These are phyloP conservation scores for Helicoverpa zea DNA, from an alignment of 1,140 invertebrate genomes.

Conservation along the genomic window DNA sequence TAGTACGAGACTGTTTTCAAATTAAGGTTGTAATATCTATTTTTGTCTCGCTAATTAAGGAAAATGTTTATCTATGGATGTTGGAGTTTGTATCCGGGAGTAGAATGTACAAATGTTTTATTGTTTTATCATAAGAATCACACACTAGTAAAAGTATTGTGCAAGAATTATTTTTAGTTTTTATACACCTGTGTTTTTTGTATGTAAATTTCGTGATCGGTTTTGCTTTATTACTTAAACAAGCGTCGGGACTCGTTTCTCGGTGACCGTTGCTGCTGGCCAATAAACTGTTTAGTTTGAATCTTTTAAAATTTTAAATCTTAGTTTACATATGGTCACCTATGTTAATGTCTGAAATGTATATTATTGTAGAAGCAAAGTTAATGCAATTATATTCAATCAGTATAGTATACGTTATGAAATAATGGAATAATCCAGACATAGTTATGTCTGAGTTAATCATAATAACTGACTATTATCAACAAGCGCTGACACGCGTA, in stretches of 20 bases:
- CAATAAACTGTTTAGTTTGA: too few species aligned
- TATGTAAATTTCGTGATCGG: too few species aligned
- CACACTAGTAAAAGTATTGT: background rate
- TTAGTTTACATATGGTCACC: too few species aligned
- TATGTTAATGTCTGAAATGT: background rate
- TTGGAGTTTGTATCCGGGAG: background rate
- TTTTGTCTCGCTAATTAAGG: slow-evolving; percentile 18
- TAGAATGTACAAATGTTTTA: background rate
- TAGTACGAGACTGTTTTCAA: slow-evolving; percentile 31
- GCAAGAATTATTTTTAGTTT: background rate
- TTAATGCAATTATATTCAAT: background rate
- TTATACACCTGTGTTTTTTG: too few species aligned
- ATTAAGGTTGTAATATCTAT: background rate
- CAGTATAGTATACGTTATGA: background rate
- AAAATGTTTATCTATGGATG: slow-evolving; percentile 17
- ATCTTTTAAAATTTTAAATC: too few species aligned
- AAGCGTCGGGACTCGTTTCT: too few species aligned
- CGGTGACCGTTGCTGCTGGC: too few species aligned
- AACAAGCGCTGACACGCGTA: slow-evolving; percentile 6
- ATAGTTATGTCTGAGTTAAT: slow-evolving; percentile 21
- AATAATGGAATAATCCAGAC: slow-evolving; percentile 38
- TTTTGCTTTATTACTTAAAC: too few species aligned
- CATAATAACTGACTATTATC: slow-evolving; percentile 33
- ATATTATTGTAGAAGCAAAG: background rate
- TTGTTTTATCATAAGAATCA: background rate